Conservation (phyloP, 2,888 invertebrate species). For the Copidosoma aretas region DNA sequence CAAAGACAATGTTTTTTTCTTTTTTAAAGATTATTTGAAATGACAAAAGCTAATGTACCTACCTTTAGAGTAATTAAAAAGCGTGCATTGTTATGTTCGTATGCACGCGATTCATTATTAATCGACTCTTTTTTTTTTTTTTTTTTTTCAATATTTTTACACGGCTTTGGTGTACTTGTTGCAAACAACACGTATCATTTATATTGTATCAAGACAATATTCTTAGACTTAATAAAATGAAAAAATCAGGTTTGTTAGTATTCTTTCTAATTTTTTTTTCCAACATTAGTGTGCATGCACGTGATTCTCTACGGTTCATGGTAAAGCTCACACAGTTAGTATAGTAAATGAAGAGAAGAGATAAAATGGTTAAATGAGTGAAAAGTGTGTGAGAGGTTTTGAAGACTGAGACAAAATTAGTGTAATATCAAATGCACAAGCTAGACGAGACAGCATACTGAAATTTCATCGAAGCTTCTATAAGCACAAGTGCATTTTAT, state of each 20-base stretch:
- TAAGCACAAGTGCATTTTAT: conserved; percentile 35
- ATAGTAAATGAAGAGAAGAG: conserved; percentile 25
- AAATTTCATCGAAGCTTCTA: conserved; percentile 20
- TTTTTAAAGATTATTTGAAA: neutral
- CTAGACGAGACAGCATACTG: conserved; percentile 24
- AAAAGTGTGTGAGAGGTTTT: neutral
- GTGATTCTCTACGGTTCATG: conserved; percentile 35
- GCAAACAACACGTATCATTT: conserved; percentile 15
- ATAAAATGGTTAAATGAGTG: conserved; percentile 24
- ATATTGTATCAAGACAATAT: conserved; percentile 6
- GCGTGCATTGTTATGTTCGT: conserved; percentile 20
- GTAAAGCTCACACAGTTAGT: conserved; percentile 31
- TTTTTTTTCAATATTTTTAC: conserved; percentile 1
- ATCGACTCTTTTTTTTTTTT: conserved; percentile 15
- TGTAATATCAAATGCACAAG: conserved; percentile 17
- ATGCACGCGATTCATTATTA: conserved; percentile 18
- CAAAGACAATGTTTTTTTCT: conserved; percentile 6
- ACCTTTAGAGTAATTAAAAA: conserved; percentile 28
- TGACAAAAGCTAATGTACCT: conserved; percentile 36
- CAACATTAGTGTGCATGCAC: conserved; percentile 32
- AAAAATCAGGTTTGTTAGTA: conserved; percentile 41
- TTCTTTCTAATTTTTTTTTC: neutral
- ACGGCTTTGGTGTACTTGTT: neutral
- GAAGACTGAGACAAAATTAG: conserved; percentile 1
- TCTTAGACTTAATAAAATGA: conserved; percentile 7